These are phyloP conservation scores for Sula dactylatra DNA, from an alignment of 2,113 vertebrate species.

Conservation along the genomic window DNA sequence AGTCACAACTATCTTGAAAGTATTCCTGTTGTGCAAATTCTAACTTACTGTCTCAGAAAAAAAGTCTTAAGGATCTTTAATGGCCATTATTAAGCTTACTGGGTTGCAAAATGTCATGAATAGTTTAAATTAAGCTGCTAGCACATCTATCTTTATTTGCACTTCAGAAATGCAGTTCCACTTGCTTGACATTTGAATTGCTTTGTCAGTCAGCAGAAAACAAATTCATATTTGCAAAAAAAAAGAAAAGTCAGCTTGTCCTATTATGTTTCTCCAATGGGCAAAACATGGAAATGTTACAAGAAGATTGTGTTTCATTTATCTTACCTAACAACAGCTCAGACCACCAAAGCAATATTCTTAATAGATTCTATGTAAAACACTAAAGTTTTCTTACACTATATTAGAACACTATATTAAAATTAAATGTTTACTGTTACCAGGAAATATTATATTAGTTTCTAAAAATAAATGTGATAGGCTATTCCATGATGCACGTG, in stretches of 20 bases:
- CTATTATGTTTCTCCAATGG: neutral
- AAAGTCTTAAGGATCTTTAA: neutral
- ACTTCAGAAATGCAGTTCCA: neutral
- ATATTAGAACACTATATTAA: neutral
- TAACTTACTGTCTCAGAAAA: neutral
- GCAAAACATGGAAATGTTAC: neutral
- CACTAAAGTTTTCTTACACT: neutral
- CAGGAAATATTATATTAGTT: neutral
- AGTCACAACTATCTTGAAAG: neutral
- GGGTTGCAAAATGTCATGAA: conserved; percentile 31
- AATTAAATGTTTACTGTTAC: neutral
- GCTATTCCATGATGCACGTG: neutral
- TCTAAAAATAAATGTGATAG: neutral
- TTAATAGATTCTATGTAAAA: neutral
- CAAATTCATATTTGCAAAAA: neutral
- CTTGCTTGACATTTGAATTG: conserved; percentile 21
- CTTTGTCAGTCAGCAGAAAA: conserved; percentile 15
- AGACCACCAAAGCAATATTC: neutral
- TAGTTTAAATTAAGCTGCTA: conserved; percentile 25
- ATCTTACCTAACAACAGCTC: neutral
- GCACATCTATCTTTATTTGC: neutral
- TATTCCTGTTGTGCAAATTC: neutral
- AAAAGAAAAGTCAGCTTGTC: neutral
- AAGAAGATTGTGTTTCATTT: neutral
- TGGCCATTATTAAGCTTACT: conserved; percentile 10